phyloP scores from a whole-genome alignment of 2,113 vertebrate genomes.

The Eptatretus burgeri region DNA sequence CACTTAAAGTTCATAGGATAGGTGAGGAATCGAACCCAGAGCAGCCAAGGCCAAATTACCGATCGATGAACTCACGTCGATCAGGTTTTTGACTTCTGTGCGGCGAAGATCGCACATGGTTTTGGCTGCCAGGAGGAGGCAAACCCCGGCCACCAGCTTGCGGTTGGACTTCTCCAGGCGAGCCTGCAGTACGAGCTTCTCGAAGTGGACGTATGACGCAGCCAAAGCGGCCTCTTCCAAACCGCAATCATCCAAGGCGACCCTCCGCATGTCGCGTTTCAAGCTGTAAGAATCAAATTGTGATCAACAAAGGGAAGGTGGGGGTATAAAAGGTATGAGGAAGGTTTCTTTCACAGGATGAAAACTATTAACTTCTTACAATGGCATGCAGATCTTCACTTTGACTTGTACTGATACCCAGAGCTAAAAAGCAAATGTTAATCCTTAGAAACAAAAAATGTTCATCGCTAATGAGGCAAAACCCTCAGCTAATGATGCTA shows the following conservation, averaged over 20 bases:
- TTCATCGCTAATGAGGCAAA: too few relatives aligned
- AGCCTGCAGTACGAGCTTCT: slow-evolving; percentile 79
- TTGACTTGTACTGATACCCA: neutral
- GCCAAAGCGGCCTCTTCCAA: slow-evolving; percentile 62
- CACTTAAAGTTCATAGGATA: too few relatives aligned
- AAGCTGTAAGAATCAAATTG: slow-evolving; percentile 20
- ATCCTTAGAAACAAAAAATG: too few relatives aligned
- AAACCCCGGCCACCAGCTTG: slow-evolving; percentile 70
- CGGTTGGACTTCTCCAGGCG: slow-evolving; percentile 90
- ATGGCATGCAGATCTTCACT: neutral
- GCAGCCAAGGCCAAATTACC: too few relatives aligned
- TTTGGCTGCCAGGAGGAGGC: slow-evolving; percentile 69
- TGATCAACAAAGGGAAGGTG: slow-evolving; percentile 4
- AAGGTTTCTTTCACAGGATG: neutral
- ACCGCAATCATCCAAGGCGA: slow-evolving; percentile 38
- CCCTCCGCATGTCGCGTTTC: slow-evolving; percentile 54
- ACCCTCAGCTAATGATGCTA: too few relatives aligned
- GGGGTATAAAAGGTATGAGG: neutral
- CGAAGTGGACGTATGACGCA: slow-evolving; percentile 91
- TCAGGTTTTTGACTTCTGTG: slow-evolving; percentile 65
- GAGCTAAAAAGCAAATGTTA: too few relatives aligned
- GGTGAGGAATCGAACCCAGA: too few relatives aligned
- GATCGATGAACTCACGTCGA: slow-evolving; percentile 36
- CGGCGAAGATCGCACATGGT: slow-evolving; percentile 91
- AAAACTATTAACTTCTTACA: neutral